A percentile compares a stretch with the other conserved stretches of the same genome.
Conservation (phyloP, 1,140 invertebrate species). For the Phortica variegata region DNA sequence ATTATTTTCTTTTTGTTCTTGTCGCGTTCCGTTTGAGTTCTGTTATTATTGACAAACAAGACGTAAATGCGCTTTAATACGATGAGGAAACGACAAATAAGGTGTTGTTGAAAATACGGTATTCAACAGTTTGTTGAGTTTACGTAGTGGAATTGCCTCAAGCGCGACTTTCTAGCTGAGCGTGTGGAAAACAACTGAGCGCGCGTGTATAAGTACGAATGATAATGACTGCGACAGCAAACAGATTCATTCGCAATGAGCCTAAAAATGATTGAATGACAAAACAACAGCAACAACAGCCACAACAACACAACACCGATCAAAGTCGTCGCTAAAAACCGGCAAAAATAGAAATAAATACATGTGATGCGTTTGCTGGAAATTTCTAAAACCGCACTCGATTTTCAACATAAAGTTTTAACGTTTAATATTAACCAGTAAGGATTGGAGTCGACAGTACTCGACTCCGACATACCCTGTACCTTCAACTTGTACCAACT, state of each 20-base stretch:
- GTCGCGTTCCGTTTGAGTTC: conserved; percentile 33
- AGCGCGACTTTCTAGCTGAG: conserved; percentile 13
- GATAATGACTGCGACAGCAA: not conserved
- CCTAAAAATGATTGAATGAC: too few species aligned
- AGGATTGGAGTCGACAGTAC: too few species aligned
- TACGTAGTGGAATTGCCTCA: too few species aligned
- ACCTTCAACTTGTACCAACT: too few species aligned
- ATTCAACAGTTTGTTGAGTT: too few species aligned
- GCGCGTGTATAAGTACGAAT: not conserved
- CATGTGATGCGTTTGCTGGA: too few species aligned
- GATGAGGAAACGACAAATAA: conserved; percentile 52
- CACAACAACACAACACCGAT: not conserved
- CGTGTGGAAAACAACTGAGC: conserved; percentile 19
- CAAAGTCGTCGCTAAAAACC: not conserved
- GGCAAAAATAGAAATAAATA: too few species aligned
- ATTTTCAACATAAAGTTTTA: too few species aligned
- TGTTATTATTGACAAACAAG: conserved; percentile 45
- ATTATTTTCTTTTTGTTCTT: not conserved
- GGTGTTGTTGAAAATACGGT: not conserved
- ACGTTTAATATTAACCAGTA: too few species aligned
- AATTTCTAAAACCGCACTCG: too few species aligned
- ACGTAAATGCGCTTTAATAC: conserved; percentile 47
- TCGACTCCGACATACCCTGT: too few species aligned
- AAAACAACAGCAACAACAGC: too few species aligned
- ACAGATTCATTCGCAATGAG: not conserved